phyloP scores from a whole-genome alignment of 1,140 invertebrate species.

The Phymastichus coffea region DNA sequence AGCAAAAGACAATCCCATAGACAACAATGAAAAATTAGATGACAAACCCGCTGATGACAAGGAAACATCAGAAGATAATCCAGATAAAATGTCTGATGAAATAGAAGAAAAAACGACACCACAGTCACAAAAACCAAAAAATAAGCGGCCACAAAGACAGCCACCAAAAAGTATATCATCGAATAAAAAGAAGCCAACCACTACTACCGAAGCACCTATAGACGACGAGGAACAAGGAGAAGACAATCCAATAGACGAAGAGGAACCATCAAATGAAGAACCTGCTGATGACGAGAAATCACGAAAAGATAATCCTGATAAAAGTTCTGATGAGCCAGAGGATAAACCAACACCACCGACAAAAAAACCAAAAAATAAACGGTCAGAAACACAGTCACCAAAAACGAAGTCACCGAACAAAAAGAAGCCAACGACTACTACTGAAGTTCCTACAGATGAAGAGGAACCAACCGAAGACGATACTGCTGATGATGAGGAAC shows the following conservation, averaged over 20 bases:
- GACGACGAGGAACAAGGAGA: neutral
- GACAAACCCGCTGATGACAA: neutral
- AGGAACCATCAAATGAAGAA: neutral
- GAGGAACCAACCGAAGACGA: neutral
- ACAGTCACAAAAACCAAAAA: neutral
- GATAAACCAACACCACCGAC: neutral
- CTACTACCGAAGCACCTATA: neutral
- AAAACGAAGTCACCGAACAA: neutral
- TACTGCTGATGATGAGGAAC: neutral
- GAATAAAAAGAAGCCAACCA: neutral
- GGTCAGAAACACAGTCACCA: neutral
- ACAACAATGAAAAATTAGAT: neutral
- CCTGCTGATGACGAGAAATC: neutral
- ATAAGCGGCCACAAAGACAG: neutral
- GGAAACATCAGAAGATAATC: neutral
- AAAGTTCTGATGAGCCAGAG: neutral
- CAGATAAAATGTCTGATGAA: no score
- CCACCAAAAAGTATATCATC: neutral
- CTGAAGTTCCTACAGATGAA: neutral
- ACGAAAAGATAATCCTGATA: neutral
- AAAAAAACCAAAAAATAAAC: conserved; percentile 2
- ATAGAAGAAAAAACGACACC: neutral
- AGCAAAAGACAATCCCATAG: neutral
- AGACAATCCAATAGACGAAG: no score
- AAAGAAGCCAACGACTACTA: conserved; percentile 1